These are phyloP conservation scores for Sarcophaga caerulescens DNA, from an alignment of 2,888 invertebrate genomes.

Conservation along the genomic window DNA sequence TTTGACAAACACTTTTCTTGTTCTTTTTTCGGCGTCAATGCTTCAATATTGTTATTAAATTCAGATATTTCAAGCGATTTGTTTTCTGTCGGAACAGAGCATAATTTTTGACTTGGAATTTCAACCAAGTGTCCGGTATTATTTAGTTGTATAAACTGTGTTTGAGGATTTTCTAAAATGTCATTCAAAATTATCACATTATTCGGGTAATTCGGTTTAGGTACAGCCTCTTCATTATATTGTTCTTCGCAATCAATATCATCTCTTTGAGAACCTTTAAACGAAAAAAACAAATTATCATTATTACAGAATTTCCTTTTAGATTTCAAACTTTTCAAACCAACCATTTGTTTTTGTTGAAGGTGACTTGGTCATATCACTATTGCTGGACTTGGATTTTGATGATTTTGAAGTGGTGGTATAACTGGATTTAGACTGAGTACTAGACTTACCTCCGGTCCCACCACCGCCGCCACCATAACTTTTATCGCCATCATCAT, in stretches of 20 bases:
- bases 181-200: conserved; percentile 76
- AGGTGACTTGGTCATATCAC: conserved; percentile 21
- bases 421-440: conserved; percentile 43
- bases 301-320: neutral
- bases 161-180: conserved; percentile 75
- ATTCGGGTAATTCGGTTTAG: conserved; percentile 30
- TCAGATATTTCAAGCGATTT: neutral
- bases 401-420: conserved; percentile 20
- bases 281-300: neutral
- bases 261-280: conserved; percentile 46
- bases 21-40: neutral
- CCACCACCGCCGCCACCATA: conserved; percentile 59
- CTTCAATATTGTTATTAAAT: conserved; percentile 38
- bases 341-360: conserved; percentile 46
- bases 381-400: conserved; percentile 40
- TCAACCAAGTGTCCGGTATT: conserved; percentile 48
- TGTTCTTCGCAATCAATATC: neutral
- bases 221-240: neutral
- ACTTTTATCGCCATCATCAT: conserved; percentile 85
- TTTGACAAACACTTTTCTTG: neutral
- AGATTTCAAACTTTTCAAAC: conserved; percentile 5
- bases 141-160: conserved; percentile 75
- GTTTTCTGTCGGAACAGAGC: neutral
- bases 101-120: conserved; percentile 10
- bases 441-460: conserved; percentile 43